Base-by-base conservation (phyloP, 2,113 vertebrate genomes). In the Amblyornis subalaris region DNA sequence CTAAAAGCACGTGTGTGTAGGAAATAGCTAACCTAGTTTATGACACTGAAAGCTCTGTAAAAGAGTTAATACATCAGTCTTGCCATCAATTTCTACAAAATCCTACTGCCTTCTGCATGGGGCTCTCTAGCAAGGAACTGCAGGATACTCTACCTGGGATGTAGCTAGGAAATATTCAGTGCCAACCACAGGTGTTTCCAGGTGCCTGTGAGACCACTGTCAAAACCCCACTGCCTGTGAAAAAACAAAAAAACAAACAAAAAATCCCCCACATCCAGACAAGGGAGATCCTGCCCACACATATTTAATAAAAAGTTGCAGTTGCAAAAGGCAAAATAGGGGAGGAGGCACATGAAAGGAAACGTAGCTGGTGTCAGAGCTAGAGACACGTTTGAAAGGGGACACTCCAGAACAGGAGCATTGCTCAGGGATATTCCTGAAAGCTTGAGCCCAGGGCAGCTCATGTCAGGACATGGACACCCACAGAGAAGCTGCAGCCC, bases 381-480 rank as follows among this genome's bases (percentile, higher is more conserved):
- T 71, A 18, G 14, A 78, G 35, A 67, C 2, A 0, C 6, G 14
- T 44, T 21, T 57, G 14, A 50, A 79, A 67, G 60, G 23, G 62
- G 15, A 38, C 2, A 14, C 10, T 35, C 12, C 42, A 45, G 16
- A 28, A 29, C 20, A 75, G 16, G 9, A 57, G 18, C 44, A 31
- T 53, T 23, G 40, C 40, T 40, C 25, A 31, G 33, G 10, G 22
- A 47, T 3, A 21, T 69, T 42, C 12, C 23, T 36, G 33, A 55
- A 61, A 33, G 26, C n/a, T 22, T 67, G 16, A 61, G 61, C 13
- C 18, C 25, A n/a, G 5, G 6, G 14, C 6, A 8, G 20, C 15
- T 12, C 26, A 21, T 1, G 0, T 11, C 23, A 72, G 47, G 4
- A 7, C 21, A 44, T 2, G 33, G 6, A 60, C 23, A 38, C 5